Evolutionary conservation across 2,113 vertebrate genomes (phyloP), one percentile per base, ranked within the genome.

Genomic region (Microcebus jonahi): DNA sequence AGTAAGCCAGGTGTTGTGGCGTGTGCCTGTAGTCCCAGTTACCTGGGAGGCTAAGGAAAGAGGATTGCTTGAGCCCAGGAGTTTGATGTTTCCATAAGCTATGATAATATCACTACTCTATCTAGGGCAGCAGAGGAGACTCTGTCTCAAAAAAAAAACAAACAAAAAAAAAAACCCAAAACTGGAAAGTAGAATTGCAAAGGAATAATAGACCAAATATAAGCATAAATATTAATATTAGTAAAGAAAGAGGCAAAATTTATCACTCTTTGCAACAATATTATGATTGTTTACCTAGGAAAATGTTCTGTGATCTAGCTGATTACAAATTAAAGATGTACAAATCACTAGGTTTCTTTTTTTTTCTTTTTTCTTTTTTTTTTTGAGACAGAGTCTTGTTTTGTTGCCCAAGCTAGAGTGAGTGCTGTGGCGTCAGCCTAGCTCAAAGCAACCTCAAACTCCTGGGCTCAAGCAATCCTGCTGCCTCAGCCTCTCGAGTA

Each of bases 191-290:
- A 17, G 21, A 95, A 73, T 67, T 92, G 18, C 34, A 67, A 39
- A 90, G 61, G 50, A 75, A 53, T 55, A 79, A 15, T 55, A 83
- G 59, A 76, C 31, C 53, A 81, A 65, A 29, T 77, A 15, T 57
- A 79, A 68, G 8, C 89, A 36, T 86, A 88, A 88, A 71, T 83
- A 77, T 70, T 83, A 94, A 70, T 83, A 77, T 70, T 84, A 94
- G 45, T 8, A 59, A 96, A 70, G 63, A 65, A 93, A 90, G 27
- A 84, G n/a, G 29, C 59, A 87, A 48, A 68, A 48, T 23, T 71
- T 88, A 34, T 29, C 48, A 90, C 34, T 67, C 1, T 85, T 90
- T 75, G 73, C 18, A 82, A 9, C 65, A 88, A 9, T 23, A 42
- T 53, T 9, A 34, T 93, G 31, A 10, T 88, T 77, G 20, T 91